A percentile compares a stretch with the other conserved stretches of the same genome.
These are phyloP conservation scores for Lepus oiostolus DNA, from an alignment of 2,797 vertebrate species.

Conservation along the genomic window DNA sequence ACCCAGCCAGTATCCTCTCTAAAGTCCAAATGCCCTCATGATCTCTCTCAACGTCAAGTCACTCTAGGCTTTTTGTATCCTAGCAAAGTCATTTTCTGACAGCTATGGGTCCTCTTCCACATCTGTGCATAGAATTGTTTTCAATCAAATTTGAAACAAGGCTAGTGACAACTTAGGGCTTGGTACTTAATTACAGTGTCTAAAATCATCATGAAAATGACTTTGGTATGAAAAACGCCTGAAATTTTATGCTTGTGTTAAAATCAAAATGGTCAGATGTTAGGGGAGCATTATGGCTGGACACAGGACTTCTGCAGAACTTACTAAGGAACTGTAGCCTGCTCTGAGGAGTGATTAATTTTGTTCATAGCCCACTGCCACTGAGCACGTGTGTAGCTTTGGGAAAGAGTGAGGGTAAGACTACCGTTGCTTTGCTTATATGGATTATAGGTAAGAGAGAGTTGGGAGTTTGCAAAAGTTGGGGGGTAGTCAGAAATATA, in stretches of 20 bases:
- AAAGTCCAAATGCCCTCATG: conserved; percentile 28
- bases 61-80: conserved; percentile 37
- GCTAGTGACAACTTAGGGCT: neutral
- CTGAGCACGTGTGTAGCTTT: conserved; percentile 7
- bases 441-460: neutral
- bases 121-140: conserved; percentile 54
- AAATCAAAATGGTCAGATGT: conserved; percentile 40
- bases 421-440: neutral
- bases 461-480: neutral
- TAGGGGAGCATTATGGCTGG: neutral
- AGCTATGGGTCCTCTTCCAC: neutral
- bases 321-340: neutral
- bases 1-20: neutral
- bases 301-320: neutral
- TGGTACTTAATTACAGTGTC: conserved; percentile 36
- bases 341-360: neutral
- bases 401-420: neutral
- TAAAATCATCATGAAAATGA: conserved; percentile 31
- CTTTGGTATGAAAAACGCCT: conserved; percentile 28
- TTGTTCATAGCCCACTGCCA: neutral
- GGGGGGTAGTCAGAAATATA: neutral
- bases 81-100: conserved; percentile 48
- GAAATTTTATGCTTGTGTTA: neutral
- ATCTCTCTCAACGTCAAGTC: conserved; percentile 26
- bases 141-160: conserved; percentile 51